Conservation (phyloP, 2,888 invertebrate genomes). For the Netelia fuscicornis region DNA sequence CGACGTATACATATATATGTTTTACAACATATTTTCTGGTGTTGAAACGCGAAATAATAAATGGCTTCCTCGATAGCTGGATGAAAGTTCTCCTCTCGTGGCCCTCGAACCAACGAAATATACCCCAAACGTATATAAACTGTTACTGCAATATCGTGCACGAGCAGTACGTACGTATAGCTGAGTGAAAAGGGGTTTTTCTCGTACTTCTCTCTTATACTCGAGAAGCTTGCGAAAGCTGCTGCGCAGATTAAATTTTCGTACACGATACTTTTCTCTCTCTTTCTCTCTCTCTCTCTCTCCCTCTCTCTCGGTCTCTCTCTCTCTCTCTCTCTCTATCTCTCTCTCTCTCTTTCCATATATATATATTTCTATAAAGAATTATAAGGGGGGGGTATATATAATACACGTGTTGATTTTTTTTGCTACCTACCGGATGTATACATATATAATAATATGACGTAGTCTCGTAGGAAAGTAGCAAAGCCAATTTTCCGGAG, state of each 20-base stretch:
- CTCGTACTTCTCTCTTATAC: not conserved
- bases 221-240: not conserved
- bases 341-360: not conserved
- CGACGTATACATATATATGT: not conserved
- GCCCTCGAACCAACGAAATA: slow-evolving; percentile 30
- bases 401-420: not conserved
- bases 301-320: too few species aligned
- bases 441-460: not conserved
- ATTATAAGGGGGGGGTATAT: too few species aligned
- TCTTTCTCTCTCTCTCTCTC: not conserved
- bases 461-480: not conserved
- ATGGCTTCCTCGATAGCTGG: slow-evolving; percentile 38
- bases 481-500: too few species aligned
- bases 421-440: not conserved
- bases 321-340: too few species aligned
- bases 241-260: slow-evolving; percentile 22
- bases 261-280: not conserved
- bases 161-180: not conserved
- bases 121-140: slow-evolving; percentile 11
- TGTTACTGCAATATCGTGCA: slow-evolving; percentile 15
- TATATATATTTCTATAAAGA: not conserved
- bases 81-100: slow-evolving; percentile 40
- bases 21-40: not conserved
- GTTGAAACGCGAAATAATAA: slow-evolving; percentile 53
- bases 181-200: slow-evolving; percentile 12